Evolutionary conservation across 1,140 invertebrate species (phyloP), one percentile per base, ranked within the genome.

Genomic region (Neodiprion lecontei): DNA sequence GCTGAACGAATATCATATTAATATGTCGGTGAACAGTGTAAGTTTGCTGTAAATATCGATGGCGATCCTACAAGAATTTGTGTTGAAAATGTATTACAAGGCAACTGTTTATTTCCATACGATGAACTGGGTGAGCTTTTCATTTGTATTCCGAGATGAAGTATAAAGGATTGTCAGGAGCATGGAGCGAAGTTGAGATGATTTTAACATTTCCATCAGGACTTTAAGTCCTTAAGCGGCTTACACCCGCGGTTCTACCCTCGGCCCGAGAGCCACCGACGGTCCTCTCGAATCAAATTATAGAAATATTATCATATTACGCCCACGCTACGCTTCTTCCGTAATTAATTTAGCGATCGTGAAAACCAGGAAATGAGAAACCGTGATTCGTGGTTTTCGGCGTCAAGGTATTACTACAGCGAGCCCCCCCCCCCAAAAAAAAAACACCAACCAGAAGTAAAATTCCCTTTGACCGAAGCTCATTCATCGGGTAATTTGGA

Each of bases 301-400:
- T 61, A 61, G 53, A 61, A 61, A 61, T 61, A 61, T 61, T 61
- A 61, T 61, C 53, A 61, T 61, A 61, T 61, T 61, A 61, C 53
- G 53, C 7, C 53, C 53, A 17, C 53, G 53, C 53, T 61, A 61
- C 53, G 53, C 53, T 17, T 61, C 4, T 61, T 61, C 53, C 11
- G 8, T 61, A 61, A 61, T 61, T 61, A 61, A 61, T 9, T 61
- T 8, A 61, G 53, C n/a, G n/a, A 61, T 61, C 53, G 11, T 9
- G 53, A 61, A 61, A 61, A 4, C n/a, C n/a, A n/a, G n/a, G 53
- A 4, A 61, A 61, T 61, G 11, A 61, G 53, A 61, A 61, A 61
- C 53, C n/a, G 7, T 61, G 53, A 61, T 61, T 61, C n/a, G 11
- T 14, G 11, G 53, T 14, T 14, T 61, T 61, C 53, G 53, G n/a